Base-by-base conservation (phyloP, 2,113 vertebrate species). In the Parus major region DNA sequence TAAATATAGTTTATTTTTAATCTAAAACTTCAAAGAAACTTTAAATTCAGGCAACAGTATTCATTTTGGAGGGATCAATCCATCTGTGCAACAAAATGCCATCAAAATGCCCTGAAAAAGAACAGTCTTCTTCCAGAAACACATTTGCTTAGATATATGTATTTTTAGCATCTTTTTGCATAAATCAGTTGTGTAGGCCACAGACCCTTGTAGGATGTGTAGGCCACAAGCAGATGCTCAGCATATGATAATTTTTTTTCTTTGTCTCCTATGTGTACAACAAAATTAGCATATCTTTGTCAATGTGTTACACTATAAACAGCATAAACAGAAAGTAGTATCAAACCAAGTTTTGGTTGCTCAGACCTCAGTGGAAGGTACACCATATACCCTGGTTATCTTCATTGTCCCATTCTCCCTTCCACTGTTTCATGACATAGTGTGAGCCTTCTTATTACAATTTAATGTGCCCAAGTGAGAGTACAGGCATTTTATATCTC, bases 111-210 rank as follows among this genome's bases (percentile, higher is more conserved):
- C 35, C 28, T 75, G 57, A 47, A 82, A 42, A 83, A 47, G 13
- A 42, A 19, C 7, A 50, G 12, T 42, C 31, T 50, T 68, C 35
- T 82, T 73, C 27, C 44, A 68, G 57, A 85, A 90, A 60, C 6
- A 17, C 5, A 3, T 36, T 89, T 8, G 4, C 47, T 70, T 71
- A 52, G 21, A 4, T 23, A 31, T 50, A 28, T 0, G 0, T 55
- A 33, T 29, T 39, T 77, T 85, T 50, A 64, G 47, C 31, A 47
- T 86, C n/a, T 92, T 92, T 7, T 65, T 65, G 65, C 36, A 53
- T n/a, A 61, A 72, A 69, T 88, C 28, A 76, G 33, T 25, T 60
- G 13, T 25, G 35, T 72, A 36, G 55, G 70, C 42, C 35, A 69
- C 12, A 91, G 81, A 87, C 66, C 42, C n/a, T 77, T 80, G 19